Evolutionary conservation across 2,888 invertebrate genomes (phyloP), one percentile per base, ranked within the genome.

Genomic region (Hypomecis punctinalis): DNA sequence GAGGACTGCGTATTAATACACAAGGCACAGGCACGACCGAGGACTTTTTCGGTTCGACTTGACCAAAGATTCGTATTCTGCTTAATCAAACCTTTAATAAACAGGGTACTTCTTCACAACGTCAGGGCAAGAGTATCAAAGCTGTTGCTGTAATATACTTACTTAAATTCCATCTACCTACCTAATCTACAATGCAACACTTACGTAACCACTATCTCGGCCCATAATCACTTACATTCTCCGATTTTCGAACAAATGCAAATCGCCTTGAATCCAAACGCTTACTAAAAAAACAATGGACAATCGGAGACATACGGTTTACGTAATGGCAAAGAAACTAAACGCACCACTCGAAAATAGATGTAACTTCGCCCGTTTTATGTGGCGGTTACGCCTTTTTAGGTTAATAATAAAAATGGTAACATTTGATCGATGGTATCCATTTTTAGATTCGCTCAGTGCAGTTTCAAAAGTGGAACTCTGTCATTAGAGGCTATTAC

Each of bases 401-500:
- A 10, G 5, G 13, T n/a, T 53, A 46, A 37, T 8, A 2, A 37
- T 6, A 52, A n/a, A 61, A 61, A 57, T 57, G 47, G 65, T 65
- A 66, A 65, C 60, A 51, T 68, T 81, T 86, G 86, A 86, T 87
- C 81, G 85, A 86, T 86, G 79, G 77, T 76, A 76, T 72, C 80
- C 77, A 80, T 85, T 86, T 82, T 78, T 61, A 78, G 74, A 57
- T 66, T 66, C 53, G 61, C 80, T 78, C 67, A 74, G 71, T 73
- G 75, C 69, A 70, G 70, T 88, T 87, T 78, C 87, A 82, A 82
- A 88, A 88, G 77, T 77, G 73, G 77, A 76, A 78, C 80, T 76
- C 68, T 70, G 70, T 78, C 81, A 85, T 86, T 87, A 88, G 84
- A 76, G 71, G 73, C 73, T 76, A 78, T 90, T 89, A 83, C 86